Base-by-base conservation (phyloP, 2,888 invertebrate species). In the Ophioninae sp. region DNA sequence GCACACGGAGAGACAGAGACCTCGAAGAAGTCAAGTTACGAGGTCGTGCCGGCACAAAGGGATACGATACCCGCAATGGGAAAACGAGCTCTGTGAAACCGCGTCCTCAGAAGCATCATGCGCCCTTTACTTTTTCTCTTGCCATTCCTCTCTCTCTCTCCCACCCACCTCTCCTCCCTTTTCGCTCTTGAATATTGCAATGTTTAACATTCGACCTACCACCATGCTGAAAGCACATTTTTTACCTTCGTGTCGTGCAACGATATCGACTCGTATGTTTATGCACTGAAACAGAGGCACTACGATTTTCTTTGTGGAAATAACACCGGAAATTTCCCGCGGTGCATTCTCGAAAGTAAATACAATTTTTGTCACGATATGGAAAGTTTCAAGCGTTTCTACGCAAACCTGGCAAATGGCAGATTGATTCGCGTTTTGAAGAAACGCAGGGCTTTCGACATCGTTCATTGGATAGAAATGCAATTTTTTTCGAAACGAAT, bases 141-240 rank as follows among this genome's bases (percentile, higher is more conserved):
- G 6, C 37, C 73, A 77, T 63, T 75, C 75, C 9, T 44, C 76
- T 81, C 72, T 78, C 67, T 72, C 80, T 82, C 79, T 74, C 75
- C 71, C 51, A n/a, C n/a, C n/a, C n/a, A n/a, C 83, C 61, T 79
- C 75, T 76, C 64, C 83, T 68, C 23, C 23, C 44, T 76, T 30
- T 86, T n/a, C n/a, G n/a, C 86, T 87, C 85, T 87, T 68, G 22
- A 17, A 68, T 61, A 59, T 67, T 58, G 81, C 69, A 68, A 58
- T 79, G 65, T 75, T 44, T 84, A 88, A 87, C 83, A 88, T 88
- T 89, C 88, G 88, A 87, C 89, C 86, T 88, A 90, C 89, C 58
- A 30, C 58, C 68, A 37, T 59, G 37, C 23, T 58, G 51, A 17
- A 61, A 56, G 63, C 56, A 58, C 58, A n/a, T 20, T 44, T 65